A percentile compares a stretch with the other conserved stretches of the same genome.
These are phyloP conservation scores for Yponomeuta malinellus DNA, from an alignment of 2,888 invertebrate genomes.

Conservation along the genomic window DNA sequence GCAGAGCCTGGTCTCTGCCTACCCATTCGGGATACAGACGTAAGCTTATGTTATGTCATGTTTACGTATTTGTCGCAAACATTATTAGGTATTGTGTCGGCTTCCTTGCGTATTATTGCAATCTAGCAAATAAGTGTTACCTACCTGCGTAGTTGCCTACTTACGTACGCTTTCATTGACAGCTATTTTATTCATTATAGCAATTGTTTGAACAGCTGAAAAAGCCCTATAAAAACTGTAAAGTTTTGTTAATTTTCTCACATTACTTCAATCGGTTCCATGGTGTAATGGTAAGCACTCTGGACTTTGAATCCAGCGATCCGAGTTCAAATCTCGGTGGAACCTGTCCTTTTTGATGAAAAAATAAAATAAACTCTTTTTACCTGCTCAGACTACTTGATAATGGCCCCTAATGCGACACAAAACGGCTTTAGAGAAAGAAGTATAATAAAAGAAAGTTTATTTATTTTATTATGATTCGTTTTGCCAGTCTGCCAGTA, in stretches of 20 bases:
- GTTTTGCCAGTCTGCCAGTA: no score
- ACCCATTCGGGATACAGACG: no score
- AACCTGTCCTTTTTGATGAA: constrained; percentile 54
- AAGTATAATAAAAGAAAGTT: no score
- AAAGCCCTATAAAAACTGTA: neutral
- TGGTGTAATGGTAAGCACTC: constrained; percentile 85
- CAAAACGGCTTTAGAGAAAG: no score
- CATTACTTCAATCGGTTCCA: constrained; percentile 43
- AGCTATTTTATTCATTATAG: neutral
- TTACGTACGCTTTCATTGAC: no score
- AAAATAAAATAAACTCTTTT: neutral
- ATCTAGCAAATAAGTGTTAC: neutral
- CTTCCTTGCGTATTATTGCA: no score
- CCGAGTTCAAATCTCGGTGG: constrained; percentile 89
- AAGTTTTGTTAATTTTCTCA: neutral
- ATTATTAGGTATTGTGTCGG: no score
- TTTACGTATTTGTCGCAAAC: no score
- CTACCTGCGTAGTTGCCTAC: neutral
- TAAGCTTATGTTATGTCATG: no score
- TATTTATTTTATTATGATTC: no score
- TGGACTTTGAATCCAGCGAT: constrained; percentile 89
- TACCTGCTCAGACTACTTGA: neutral
- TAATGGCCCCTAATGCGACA: neutral
- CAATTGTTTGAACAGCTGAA: neutral
- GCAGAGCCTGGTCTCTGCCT: no score